Evolutionary conservation across 1,140 invertebrate genomes (phyloP).

Genomic region (Anastrepha obliqua): DNA sequence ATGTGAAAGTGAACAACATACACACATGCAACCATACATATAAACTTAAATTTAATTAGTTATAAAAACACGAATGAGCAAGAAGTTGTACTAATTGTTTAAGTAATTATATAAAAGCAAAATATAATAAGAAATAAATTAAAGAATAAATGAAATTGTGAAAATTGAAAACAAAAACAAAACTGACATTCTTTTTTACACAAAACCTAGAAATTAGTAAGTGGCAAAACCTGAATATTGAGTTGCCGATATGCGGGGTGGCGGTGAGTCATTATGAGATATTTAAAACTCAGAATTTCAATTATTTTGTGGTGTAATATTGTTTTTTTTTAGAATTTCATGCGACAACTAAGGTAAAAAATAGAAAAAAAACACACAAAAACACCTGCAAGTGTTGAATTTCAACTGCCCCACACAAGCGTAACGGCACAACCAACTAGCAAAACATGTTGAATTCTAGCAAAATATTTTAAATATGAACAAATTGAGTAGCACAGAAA

Average conservation of each 20-base stretch:
- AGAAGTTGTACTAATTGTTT: slow-evolving; percentile 45
- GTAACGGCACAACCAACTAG: background rate
- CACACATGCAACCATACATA: slow-evolving; percentile 21
- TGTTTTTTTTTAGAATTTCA: too few relatives aligned
- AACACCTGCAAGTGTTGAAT: background rate
- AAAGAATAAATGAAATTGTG: background rate
- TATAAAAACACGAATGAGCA: background rate
- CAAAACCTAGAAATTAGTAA: background rate
- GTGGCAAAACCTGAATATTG: background rate
- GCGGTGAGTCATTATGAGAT: background rate
- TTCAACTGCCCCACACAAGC: background rate
- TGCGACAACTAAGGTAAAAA: too few relatives aligned
- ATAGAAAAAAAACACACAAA: too few relatives aligned
- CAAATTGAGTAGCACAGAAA: background rate
- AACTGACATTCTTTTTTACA: slow-evolving; percentile 30
- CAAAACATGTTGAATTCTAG: background rate
- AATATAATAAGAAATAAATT: slow-evolving; percentile 12
- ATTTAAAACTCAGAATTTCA: too few relatives aligned
- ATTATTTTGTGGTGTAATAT: too few relatives aligned
- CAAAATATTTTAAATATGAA: background rate
- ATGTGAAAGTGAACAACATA: slow-evolving; percentile 42
- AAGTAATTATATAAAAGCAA: slow-evolving; percentile 32
- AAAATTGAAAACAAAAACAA: slow-evolving; percentile 12
- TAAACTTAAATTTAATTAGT: slow-evolving; percentile 48
- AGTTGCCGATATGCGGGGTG: background rate